These are phyloP conservation scores for Apodemus speciosus DNA, from an alignment of 2,113 vertebrate species.

Conservation along the genomic window DNA sequence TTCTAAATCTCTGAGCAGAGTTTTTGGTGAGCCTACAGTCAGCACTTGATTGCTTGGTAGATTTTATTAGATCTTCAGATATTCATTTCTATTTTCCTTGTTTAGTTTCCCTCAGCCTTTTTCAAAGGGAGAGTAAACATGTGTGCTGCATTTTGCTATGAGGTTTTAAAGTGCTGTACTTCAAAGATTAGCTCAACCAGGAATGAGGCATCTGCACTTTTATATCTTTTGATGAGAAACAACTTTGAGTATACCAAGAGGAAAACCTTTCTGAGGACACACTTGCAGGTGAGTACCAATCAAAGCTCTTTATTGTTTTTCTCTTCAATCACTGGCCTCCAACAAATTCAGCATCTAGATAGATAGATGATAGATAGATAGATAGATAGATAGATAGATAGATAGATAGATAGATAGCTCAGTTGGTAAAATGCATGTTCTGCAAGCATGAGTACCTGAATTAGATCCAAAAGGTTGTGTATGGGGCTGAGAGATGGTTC, in stretches of 20 bases:
- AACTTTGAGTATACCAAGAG: slow-evolving; percentile 98
- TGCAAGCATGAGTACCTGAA: neutral
- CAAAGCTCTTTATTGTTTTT: neutral
- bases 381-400: too few relatives aligned
- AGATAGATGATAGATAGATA: too few relatives aligned
- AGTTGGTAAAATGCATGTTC: neutral
- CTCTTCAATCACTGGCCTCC: neutral
- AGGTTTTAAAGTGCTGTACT: slow-evolving; percentile 96
- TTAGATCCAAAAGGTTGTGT: neutral
- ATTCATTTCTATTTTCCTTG: neutral
- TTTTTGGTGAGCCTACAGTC: neutral
- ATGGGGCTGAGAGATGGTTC: neutral
- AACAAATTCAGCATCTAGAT: neutral
- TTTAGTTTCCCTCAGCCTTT: slow-evolving; percentile 93
- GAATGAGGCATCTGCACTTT: slow-evolving; percentile 94
- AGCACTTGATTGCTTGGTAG: neutral
- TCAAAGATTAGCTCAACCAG: slow-evolving; percentile 93
- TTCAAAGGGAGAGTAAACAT: slow-evolving; percentile 97
- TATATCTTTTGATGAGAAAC: slow-evolving; percentile 97
- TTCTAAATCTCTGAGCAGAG: neutral
- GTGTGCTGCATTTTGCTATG: slow-evolving; percentile 96
- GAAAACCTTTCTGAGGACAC: slow-evolving; percentile 94
- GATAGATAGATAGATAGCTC: neutral
- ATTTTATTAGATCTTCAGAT: slow-evolving; percentile 27
- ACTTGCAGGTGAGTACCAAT: slow-evolving; percentile 92